Evolutionary conservation across 1,140 invertebrate species (phyloP).

Genomic region (Drosophila kepulauana): DNA sequence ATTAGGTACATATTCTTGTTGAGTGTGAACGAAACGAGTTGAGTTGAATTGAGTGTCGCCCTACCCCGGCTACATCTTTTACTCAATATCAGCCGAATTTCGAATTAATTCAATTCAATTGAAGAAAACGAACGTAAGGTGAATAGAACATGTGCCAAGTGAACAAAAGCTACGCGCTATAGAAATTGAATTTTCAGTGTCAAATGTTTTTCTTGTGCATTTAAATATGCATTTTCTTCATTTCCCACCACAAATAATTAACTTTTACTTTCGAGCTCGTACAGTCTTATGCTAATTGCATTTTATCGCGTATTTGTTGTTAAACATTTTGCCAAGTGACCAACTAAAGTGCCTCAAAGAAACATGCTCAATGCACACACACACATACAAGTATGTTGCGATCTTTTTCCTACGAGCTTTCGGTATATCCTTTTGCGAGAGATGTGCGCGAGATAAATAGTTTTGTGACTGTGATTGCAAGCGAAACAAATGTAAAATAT

Average conservation of each 20-base stretch:
- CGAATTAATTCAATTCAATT: conserved; percentile 60
- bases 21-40: conserved; percentile 29
- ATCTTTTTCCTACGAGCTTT: background rate
- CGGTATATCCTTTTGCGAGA: background rate
- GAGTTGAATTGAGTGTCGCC: background rate
- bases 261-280: conserved; percentile 51
- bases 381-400: background rate
- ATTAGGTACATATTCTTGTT: conserved; percentile 9
- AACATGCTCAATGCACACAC: background rate
- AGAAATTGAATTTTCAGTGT: conserved; percentile 36
- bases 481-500: background rate
- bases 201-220: conserved; percentile 6
- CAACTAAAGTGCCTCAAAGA: background rate
- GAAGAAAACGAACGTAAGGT: conserved; percentile 39
- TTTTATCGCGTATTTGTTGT: conserved; percentile 31
- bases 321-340: conserved; percentile 18
- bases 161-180: background rate
- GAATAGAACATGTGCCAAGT: conserved; percentile 49
- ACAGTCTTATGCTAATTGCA: conserved; percentile 18
- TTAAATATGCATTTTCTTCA: conserved; percentile 17
- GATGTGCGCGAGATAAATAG: background rate
- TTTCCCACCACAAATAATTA: conserved; percentile 6
- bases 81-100: conserved; percentile 23
- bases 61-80: background rate
- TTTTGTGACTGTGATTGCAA: background rate